Conservation (phyloP, 2,113 vertebrate genomes). For the Nyctibius bracteatus region DNA sequence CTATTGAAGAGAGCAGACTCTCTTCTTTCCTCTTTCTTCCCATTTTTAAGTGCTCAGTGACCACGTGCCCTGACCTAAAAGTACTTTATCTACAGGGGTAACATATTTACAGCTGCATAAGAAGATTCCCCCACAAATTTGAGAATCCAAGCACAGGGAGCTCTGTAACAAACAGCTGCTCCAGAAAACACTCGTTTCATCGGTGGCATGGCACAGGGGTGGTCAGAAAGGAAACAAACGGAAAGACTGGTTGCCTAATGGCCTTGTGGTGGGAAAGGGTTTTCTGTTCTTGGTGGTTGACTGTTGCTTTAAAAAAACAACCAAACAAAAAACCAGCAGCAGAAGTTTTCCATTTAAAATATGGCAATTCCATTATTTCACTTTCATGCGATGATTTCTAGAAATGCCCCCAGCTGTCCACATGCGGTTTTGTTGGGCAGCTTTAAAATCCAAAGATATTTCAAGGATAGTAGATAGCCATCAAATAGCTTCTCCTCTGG, state of each 20-base stretch:
- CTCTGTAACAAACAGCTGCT: accelerated
- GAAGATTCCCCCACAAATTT: background rate
- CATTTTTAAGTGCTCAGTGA: background rate
- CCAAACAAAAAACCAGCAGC: background rate
- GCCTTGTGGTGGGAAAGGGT: background rate
- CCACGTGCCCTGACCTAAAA: background rate
- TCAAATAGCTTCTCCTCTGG: background rate
- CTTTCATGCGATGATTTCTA: background rate
- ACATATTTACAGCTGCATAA: background rate
- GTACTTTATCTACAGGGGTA: background rate
- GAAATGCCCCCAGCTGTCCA: background rate
- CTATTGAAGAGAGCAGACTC: background rate
- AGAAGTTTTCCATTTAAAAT: background rate
- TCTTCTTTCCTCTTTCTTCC: background rate
- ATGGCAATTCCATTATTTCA: background rate
- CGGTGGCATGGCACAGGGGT: background rate
- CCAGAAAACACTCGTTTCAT: background rate
- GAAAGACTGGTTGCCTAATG: background rate
- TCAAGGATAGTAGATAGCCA: too few relatives aligned
- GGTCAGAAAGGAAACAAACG: accelerated
- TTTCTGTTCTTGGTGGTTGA: background rate
- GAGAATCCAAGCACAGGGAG: background rate
- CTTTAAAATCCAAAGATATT: background rate
- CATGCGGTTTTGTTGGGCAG: background rate
- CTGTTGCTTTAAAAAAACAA: background rate